Evolutionary conservation across 1,140 invertebrate species (phyloP).

Genomic region (Halictus rubicundus): DNA sequence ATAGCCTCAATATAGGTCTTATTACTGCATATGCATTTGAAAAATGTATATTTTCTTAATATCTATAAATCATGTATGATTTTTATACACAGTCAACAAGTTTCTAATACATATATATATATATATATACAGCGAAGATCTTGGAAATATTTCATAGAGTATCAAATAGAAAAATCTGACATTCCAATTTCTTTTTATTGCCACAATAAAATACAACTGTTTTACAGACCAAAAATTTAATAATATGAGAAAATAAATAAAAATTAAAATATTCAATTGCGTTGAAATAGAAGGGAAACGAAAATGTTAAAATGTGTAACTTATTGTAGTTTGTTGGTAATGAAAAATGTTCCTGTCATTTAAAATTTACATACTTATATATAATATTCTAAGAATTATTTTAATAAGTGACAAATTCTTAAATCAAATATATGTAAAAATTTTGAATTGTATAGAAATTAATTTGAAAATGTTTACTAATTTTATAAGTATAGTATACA

Average conservation of each 20-base stretch:
- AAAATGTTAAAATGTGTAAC: conserved; percentile 6
- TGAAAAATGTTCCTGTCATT: not conserved
- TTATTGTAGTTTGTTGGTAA: conserved; percentile 9
- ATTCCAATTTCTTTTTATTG: conserved; percentile 49
- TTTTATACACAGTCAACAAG: conserved; percentile 12
- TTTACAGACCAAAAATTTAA: conserved; percentile 45
- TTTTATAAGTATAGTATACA: conserved; percentile 4
- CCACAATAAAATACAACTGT: conserved; percentile 41
- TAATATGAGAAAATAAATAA: conserved; percentile 38
- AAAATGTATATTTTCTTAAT: conserved; percentile 4
- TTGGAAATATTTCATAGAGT: conserved; percentile 45
- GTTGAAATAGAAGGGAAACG: conserved; percentile 8
- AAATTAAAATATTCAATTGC: conserved; percentile 25
- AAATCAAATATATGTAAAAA: conserved; percentile 20
- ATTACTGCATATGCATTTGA: conserved; percentile 13
- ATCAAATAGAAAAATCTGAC: conserved; percentile 16
- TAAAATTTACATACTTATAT: conserved; percentile 30
- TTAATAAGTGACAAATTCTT: not conserved
- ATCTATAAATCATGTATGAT: conserved; percentile 7
- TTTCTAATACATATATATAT: too few species aligned
- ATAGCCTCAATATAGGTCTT: conserved; percentile 20
- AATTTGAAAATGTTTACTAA: conserved; percentile 5
- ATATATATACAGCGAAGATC: conserved; percentile 9
- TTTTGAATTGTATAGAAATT: not conserved
- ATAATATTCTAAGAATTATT: conserved; percentile 9